These are phyloP conservation scores for Cottoperca gobio DNA, from an alignment of 2,797 vertebrate genomes.

Conservation along the genomic window DNA sequence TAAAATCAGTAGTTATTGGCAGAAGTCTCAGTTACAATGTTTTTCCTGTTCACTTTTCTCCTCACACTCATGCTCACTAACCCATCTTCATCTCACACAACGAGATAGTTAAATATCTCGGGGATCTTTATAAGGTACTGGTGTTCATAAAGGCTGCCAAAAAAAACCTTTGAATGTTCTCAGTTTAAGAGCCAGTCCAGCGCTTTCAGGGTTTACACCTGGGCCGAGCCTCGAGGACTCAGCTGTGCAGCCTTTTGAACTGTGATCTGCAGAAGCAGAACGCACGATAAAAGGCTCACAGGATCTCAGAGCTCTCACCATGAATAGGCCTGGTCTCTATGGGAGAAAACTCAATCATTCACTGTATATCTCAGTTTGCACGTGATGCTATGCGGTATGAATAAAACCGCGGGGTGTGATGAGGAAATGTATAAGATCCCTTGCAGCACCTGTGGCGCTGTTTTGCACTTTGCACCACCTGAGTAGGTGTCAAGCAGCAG, in stretches of 20 bases:
- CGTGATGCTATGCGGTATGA: constrained; percentile 4
- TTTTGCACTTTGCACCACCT: constrained; percentile 21
- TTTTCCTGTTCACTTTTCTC: neutral
- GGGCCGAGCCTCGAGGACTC: constrained; percentile 32
- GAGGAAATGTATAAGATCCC: constrained; percentile 26
- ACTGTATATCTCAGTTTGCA: constrained; percentile 15
- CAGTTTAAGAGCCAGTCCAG: constrained; percentile 27
- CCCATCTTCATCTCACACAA: constrained; percentile 8
- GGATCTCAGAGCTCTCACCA: constrained; percentile 19
- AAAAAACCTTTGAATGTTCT: constrained; percentile 28
- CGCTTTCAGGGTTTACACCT: constrained; percentile 45
- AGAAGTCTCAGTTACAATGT: neutral
- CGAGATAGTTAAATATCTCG: constrained; percentile 14
- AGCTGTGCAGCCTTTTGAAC: constrained; percentile 58
- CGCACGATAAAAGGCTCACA: constrained; percentile 31
- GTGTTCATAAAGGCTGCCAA: constrained; percentile 19
- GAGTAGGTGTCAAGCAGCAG: constrained; percentile 28
- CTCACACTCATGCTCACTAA: neutral
- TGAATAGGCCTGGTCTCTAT: constrained; percentile 42
- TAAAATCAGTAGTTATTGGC: neutral
- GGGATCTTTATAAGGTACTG: constrained; percentile 12
- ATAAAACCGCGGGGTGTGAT: constrained; percentile 15
- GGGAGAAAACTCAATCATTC: constrained; percentile 12
- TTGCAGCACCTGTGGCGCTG: constrained; percentile 18
- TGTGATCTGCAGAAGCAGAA: constrained; percentile 34